Base-by-base conservation (phyloP, 2,113 vertebrate genomes). In the Cranoglanis bouderius region DNA sequence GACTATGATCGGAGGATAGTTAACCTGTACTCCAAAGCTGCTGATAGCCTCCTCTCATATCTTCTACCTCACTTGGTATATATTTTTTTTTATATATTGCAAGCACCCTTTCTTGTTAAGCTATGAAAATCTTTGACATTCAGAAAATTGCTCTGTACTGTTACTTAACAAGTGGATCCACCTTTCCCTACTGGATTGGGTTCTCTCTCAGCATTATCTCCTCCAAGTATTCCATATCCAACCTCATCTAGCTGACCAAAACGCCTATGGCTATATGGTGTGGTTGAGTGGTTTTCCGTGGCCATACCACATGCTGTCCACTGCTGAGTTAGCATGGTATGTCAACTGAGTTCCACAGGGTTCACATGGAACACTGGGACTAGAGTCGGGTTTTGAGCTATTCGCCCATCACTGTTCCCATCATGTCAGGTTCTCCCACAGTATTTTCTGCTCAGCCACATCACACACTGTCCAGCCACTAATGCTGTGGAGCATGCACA, bases 61-160 rank as follows among this genome's bases (percentile, higher is more conserved):
- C 81, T 83, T 82, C 80, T 83, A 83, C 81, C 81, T 83, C 81
- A 61, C 35, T 40, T 82, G 57, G 32, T 24, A 82, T 81, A 81
- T 57, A 59, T 55, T 55, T 18, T 72, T 35, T 35, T 55, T 32
- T 55, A 38, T 57, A 38, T 57, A 57, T 57, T 82, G 53, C 53
- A 38, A 82, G 81, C 4, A 40, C 26, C 35, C 53, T 40, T 82
- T 82, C 29, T 57, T 82, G 19, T 82, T 55, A 57, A 38, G n/a
- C 18, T 55, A 35, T 59, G 19, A 32, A 38, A 38, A 24, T 55
- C n/a, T 81, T 49, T 82, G 72, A 43, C 3, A 2, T 74, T 77
- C 18, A 46, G 19, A 13, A 78, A 29, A 78, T 49, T 78, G 55
- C 21, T 59, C 2, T 26, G 55, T 83, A 83, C 6, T 61, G 55